phyloP scores from a whole-genome alignment of 1,140 invertebrate species.

The Sarcophaga bullata region DNA sequence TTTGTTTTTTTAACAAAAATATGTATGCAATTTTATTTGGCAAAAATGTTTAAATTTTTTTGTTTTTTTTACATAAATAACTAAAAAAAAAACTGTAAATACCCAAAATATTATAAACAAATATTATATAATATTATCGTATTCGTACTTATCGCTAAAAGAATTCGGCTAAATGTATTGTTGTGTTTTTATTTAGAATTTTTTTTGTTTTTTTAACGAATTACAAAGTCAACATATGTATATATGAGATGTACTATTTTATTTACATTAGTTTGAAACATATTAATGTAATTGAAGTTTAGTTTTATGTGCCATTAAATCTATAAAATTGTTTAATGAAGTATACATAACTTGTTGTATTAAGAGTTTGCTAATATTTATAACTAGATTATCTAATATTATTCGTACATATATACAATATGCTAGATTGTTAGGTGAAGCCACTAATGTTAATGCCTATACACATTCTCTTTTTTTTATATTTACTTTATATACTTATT shows the following conservation, averaged over 20 bases:
- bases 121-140: too few species aligned
- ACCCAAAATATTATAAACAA: too few species aligned
- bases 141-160: background rate
- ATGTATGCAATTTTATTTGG: conserved; percentile 27
- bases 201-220: background rate
- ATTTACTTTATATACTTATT: background rate
- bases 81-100: background rate
- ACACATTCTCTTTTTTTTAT: background rate
- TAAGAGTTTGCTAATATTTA: too few species aligned
- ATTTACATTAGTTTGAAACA: too few species aligned
- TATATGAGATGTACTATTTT: too few species aligned
- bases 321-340: conserved; percentile 7
- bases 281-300: too few species aligned
- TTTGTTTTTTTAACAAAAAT: conserved; percentile 31
- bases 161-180: background rate
- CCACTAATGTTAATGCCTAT: conserved; percentile 6
- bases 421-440: background rate
- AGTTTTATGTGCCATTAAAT: background rate
- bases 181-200: too few species aligned
- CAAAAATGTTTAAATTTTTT: background rate
- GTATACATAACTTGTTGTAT: too few species aligned
- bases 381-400: too few species aligned
- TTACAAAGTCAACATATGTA: background rate
- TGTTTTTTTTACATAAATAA: background rate
- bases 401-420: background rate